A percentile compares a stretch with the other conserved stretches of the same genome.
Evolutionary conservation across 2,113 vertebrate genomes (phyloP).

Genomic region (Silurus meridionalis): DNA sequence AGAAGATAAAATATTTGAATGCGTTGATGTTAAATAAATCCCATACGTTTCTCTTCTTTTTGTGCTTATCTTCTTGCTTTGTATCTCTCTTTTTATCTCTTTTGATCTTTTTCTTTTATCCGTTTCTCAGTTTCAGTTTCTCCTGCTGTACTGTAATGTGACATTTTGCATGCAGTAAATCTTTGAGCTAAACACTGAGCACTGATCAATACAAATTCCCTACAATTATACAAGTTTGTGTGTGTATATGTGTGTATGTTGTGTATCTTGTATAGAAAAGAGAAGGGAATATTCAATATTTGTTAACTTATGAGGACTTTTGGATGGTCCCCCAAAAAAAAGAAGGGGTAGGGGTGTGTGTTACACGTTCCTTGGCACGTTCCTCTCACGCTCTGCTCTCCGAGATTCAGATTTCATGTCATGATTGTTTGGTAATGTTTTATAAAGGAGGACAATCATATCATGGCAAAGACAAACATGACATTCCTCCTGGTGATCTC

Average conservation of each 20-base stretch:
- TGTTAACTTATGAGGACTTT: no score
- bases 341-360: no score
- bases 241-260: neutral
- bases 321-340: no score
- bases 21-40: no score
- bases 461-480: neutral
- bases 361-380: neutral
- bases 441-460: neutral
- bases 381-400: neutral
- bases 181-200: neutral
- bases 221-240: neutral
- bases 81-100: neutral
- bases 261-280: no score
- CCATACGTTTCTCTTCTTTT: neutral
- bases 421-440: no score
- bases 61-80: neutral
- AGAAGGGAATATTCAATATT: no score
- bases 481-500: neutral
- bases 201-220: neutral
- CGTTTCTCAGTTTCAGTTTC: neutral
- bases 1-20: no score
- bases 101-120: neutral
- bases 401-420: neutral
- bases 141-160: neutral
- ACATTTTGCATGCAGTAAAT: neutral